Percentiles rank a stretch among this genome's conserved stretches.
phyloP scores from a whole-genome alignment of 35 echinoderm and acorn worm genomes.

The Apostichopus japonicus region DNA sequence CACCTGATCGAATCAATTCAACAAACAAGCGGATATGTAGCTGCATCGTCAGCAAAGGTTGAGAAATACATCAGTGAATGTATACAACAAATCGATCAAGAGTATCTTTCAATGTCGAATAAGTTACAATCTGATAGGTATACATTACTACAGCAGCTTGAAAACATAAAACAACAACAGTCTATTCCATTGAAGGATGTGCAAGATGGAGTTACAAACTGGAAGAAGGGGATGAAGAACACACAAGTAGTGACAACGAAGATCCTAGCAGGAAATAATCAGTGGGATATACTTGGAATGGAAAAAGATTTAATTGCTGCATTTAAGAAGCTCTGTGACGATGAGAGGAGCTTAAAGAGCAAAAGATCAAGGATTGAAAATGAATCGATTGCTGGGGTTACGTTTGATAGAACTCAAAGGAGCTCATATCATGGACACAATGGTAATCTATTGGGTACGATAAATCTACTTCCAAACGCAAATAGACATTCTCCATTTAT shows the following conservation, averaged over 20 bases:
- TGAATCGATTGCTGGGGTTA: not conserved
- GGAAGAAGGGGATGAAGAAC: not conserved
- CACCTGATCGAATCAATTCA: not conserved
- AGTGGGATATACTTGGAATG: slow-evolving; percentile 1
- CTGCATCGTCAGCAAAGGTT: not conserved
- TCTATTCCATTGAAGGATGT: not conserved
- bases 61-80: no score
- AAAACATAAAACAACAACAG: not conserved
- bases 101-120: not conserved
- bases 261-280: not conserved
- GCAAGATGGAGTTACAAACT: not conserved
- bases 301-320: not conserved
- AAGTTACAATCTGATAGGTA: not conserved
- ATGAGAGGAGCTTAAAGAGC: not conserved
- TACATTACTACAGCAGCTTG: not conserved
- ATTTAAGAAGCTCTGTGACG: not conserved
- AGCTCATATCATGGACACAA: no score
- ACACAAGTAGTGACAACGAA: not conserved
- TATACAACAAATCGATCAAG: no score
- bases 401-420: not conserved
- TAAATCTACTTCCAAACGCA: no score
- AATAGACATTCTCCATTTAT: no score
- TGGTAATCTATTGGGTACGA: no score
- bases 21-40: not conserved
- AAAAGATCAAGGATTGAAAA: not conserved